Percentiles rank a stretch among this genome's conserved stretches.
Evolutionary conservation across 2,888 invertebrate genomes (phyloP).

Genomic region (Frankliniella intonsa): DNA sequence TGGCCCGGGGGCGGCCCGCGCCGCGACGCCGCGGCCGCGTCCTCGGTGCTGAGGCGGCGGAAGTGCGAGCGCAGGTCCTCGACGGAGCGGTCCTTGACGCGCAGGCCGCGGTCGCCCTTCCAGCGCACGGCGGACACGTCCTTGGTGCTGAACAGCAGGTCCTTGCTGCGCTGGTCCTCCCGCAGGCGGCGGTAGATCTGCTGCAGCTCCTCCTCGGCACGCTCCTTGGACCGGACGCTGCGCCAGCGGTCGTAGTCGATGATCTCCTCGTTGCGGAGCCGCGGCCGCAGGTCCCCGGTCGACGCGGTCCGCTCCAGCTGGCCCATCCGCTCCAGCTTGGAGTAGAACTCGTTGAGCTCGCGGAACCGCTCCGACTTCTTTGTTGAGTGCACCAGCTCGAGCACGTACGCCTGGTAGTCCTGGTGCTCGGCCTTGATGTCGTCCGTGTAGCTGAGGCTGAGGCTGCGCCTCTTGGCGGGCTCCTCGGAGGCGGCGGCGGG

Average conservation of each 20-base stretch:
- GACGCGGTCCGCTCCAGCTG: conserved; percentile 75
- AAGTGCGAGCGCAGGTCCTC: conserved; percentile 78
- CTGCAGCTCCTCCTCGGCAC: conserved; percentile 76
- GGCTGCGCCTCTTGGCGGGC: conserved; percentile 42
- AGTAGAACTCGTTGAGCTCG: conserved; percentile 79
- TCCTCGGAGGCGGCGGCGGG: conserved; percentile 60
- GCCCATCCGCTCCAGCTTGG: conserved; percentile 76
- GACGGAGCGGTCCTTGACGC: conserved; percentile 80
- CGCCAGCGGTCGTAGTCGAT: conserved; percentile 86
- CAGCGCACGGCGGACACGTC: conserved; percentile 70
- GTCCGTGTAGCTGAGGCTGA: conserved; percentile 27
- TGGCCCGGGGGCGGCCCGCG: conserved; percentile 56
- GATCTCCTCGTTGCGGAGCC: conserved; percentile 71
- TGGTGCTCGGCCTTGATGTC: conserved; percentile 48
- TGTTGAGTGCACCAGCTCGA: conserved; percentile 59
- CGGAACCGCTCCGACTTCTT: conserved; percentile 73
- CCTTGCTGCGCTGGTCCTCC: conserved; percentile 73
- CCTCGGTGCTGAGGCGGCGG: conserved; percentile 39
- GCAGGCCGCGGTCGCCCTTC: conserved; percentile 72
- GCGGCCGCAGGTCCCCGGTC: conserved; percentile 62
- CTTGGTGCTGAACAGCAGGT: conserved; percentile 74
- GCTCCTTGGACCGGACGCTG: conserved; percentile 69
- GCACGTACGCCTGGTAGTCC: conserved; percentile 64
- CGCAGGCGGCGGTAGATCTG: conserved; percentile 70
- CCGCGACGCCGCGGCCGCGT: neutral